Percentiles rank a stretch among this genome's conserved stretches.
Conservation (phyloP, 2,888 invertebrate genomes). For the Chirona hameri region DNA sequence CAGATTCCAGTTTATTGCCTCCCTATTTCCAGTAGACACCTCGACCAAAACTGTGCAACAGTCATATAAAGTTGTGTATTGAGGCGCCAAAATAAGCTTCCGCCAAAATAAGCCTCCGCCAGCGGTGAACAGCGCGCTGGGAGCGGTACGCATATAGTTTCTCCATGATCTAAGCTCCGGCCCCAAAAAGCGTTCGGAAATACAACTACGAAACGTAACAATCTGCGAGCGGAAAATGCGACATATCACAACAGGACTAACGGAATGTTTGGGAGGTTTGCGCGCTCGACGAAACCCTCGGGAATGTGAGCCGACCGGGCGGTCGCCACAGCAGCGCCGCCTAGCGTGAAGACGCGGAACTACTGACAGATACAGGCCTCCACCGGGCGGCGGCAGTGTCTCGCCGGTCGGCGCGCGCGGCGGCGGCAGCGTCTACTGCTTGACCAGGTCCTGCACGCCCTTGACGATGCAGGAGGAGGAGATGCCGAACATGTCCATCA, state of each 20-base stretch:
- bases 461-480: constrained; percentile 71
- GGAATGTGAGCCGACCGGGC: background rate
- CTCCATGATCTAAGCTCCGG: background rate
- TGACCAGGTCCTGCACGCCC: constrained; percentile 60
- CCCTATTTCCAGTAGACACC: too few species aligned
- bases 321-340: background rate
- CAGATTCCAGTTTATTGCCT: too few species aligned
- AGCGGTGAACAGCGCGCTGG: background rate
- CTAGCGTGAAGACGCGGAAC: background rate
- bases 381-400: constrained; percentile 2
- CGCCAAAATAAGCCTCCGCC: background rate
- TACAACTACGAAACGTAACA: background rate
- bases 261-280: constrained; percentile 7
- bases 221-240: background rate
- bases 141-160: background rate
- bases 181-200: background rate
- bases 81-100: background rate
- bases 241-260: background rate
- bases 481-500: constrained; percentile 86
- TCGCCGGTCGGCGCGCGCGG: background rate
- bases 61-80: background rate
- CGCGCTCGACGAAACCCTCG: background rate
- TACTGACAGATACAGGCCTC: background rate
- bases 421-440: background rate
- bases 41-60: too few species aligned